Evolutionary conservation across 2,113 vertebrate genomes (phyloP), one percentile per base, ranked within the genome.

Genomic region (Gymnogyps californianus): DNA sequence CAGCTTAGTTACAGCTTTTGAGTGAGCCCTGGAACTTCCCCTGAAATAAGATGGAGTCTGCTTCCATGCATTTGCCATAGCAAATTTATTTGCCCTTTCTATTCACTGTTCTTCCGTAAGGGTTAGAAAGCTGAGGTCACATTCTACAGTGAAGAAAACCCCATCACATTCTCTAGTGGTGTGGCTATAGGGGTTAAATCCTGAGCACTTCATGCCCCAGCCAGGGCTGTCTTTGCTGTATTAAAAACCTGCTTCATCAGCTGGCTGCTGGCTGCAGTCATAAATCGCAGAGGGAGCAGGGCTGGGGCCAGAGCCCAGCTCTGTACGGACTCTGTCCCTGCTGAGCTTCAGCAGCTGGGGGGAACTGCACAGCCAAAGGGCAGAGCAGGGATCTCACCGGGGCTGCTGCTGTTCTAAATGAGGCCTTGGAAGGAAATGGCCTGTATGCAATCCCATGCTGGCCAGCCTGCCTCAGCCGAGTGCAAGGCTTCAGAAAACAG

Each of bases 1-100:
- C 62, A 80, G 52, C 11, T 28, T 6, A 4, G 29, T 74, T 47
- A 32, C 16, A 72, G 44, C 32, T 78, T 11, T 16, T 24, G 13
- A 62, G 61, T 7, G 1, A 38, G 38, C 38, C 38, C 6, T 40
- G 24, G 12, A 66, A 0, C 7, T 47, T 11, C 5, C 20, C 11
- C 7, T 34, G 29, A 15, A 28, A 9, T 47, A 13, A 13, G 0
- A 2, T 0, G 0, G 36, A 6, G 24, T 36, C 11, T 34, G 7
- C 8, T 70, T 51, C 19, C 0, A 0, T 14, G 7, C 3, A 5
- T 24, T 16, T 20, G 31, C 9, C 1, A 0, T 7, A 17, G 29
- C 24, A 6, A 21, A 36, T n/a, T 14, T 12, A 14, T 40, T 54
- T 36, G 16, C 5, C 34, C 4, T 54, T 70, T 22, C 10, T 34